Evolutionary conservation across 2,113 vertebrate species (phyloP), one percentile per base, ranked within the genome.

Genomic region (Rhynchomys soricoides): DNA sequence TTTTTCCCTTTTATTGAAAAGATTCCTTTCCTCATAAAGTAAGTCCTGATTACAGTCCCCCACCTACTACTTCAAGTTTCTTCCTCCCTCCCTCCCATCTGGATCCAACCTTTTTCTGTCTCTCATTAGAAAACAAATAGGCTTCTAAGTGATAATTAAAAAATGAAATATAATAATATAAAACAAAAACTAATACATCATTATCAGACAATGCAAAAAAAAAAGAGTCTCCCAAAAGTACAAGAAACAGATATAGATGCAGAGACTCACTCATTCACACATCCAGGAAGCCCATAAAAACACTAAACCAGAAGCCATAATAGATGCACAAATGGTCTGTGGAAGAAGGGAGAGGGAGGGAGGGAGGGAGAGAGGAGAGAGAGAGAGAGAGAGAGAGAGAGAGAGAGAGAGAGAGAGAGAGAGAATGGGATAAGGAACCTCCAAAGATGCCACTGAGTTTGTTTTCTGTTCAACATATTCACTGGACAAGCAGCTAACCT

Each of bases 1-100:
- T 68, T 52, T 90, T 83, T 40, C 70, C 70, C 26, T 78, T 93
- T 64, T 7, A 43, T 86, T 66, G 68, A 79, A 89, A 73, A 77
- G 92, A 2, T 91, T 86, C 89, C 50, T 55, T 37, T 79, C n/a
- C 31, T 79, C 50, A 55, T n/a, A n/a, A 21, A 55, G 86, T n/a
- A 92, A 66, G 64, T 82, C 81, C 86, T 3, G 3, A n/a, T 16
- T 90, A 66, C 81, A 15, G 11, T 71, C 68, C 2, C n/a, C 74
- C 87, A 79, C 3, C 71, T 31, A 50, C 52, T 68, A 37, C 50
- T 97, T 87, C 19, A 43, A 77, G n/a, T 2, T 7, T 3, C 40
- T 93, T 87, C 77, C 48, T 2, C 1, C 1, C 37, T 90, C 77
- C 89, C 62, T 79, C 50, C 85, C 11, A 79, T 26, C 31, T 3